Evolutionary conservation across 2,797 vertebrate genomes (phyloP).

Genomic region (Aphelocoma californica): DNA sequence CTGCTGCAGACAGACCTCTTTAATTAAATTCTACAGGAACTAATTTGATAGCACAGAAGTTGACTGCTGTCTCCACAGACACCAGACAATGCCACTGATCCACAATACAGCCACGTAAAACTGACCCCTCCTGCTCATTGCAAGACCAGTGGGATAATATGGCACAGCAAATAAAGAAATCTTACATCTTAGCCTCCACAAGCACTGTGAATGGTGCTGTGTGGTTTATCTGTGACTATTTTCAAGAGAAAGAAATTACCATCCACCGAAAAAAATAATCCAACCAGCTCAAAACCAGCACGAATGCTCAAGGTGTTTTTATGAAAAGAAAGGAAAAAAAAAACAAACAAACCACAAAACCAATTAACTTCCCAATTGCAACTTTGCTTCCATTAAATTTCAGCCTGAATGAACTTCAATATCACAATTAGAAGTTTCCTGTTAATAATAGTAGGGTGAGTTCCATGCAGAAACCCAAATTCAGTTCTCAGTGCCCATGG

Average conservation of each 20-base stretch:
- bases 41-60: neutral
- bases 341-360: rapidly evolving
- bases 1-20: neutral
- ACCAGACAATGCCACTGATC: neutral
- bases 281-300: neutral
- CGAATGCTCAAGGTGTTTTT: neutral
- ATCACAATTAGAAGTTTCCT: neutral
- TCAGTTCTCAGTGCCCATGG: neutral
- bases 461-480: neutral
- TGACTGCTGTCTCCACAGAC: neutral
- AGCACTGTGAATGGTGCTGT: neutral
- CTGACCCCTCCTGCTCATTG: neutral
- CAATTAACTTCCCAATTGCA: neutral
- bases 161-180: neutral
- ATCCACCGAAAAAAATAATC: neutral
- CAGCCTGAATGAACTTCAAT: neutral
- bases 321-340: neutral
- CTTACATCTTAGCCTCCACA: neutral
- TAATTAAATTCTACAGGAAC: slow-evolving; percentile 30
- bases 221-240: neutral
- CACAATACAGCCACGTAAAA: neutral
- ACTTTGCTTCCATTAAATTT: neutral
- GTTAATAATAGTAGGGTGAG: neutral
- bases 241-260: neutral
- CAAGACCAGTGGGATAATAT: neutral